These are phyloP conservation scores for Parazoanthus darwini DNA, from an alignment of 92 coral and sea anemone species.

Conservation along the genomic window DNA sequence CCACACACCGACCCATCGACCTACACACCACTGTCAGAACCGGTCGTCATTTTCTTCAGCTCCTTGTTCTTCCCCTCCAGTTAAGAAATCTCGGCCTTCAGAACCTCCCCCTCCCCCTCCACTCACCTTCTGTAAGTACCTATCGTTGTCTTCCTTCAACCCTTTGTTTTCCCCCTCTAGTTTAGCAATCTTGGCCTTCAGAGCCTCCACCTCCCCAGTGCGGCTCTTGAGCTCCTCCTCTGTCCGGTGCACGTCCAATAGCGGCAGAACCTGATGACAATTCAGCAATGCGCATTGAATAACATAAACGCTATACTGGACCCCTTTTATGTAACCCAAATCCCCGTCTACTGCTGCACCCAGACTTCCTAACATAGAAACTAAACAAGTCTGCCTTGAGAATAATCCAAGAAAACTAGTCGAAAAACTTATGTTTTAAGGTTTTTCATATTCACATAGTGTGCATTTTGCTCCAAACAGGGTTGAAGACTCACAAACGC, in stretches of 20 bases:
- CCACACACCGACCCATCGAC: too few species aligned
- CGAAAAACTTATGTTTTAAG: too few species aligned
- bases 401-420: too few species aligned
- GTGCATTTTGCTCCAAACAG: too few species aligned
- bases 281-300: background rate
- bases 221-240: constrained; percentile 89
- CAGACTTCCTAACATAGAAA: too few species aligned
- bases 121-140: constrained; percentile 79
- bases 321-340: too few species aligned
- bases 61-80: constrained; percentile 86
- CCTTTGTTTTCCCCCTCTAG: constrained; percentile 89
- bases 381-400: too few species aligned
- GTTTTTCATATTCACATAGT: too few species aligned
- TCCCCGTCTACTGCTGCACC: too few species aligned
- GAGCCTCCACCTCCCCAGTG: constrained; percentile 64
- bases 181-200: constrained; percentile 42
- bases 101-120: background rate
- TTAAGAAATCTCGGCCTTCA: constrained; percentile 34
- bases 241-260: constrained; percentile 95
- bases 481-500: too few species aligned
- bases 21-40: constrained; percentile 59
- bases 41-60: constrained; percentile 70
- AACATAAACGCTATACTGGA: too few species aligned
- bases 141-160: constrained; percentile 68
- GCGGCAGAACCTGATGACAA: constrained; percentile 79